Percentiles rank a stretch among this genome's conserved stretches.
phyloP scores from a whole-genome alignment of 1,140 invertebrate genomes.

The Tachypleus tridentatus region DNA sequence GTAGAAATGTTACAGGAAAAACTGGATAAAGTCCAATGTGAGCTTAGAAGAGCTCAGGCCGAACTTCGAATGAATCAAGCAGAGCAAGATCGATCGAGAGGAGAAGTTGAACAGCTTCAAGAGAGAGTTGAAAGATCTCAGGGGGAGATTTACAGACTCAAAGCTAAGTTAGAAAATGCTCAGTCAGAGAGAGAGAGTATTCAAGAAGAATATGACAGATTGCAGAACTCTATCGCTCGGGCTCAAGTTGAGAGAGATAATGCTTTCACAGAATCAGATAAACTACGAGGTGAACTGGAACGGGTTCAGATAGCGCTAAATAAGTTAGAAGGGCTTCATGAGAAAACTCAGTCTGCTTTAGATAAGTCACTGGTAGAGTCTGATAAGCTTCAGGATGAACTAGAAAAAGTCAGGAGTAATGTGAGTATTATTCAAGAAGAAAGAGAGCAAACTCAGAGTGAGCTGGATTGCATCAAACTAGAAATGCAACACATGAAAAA shows the following conservation, averaged over 20 bases:
- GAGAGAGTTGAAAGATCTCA: slow-evolving; percentile 88
- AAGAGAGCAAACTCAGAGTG: slow-evolving; percentile 62
- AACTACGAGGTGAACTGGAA: slow-evolving; percentile 79
- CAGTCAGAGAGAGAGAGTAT: slow-evolving; percentile 84
- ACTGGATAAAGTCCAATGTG: slow-evolving; percentile 67
- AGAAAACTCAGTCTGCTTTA: slow-evolving; percentile 71
- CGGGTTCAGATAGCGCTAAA: slow-evolving; percentile 72
- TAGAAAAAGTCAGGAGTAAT: slow-evolving; percentile 69
- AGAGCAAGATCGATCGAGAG: slow-evolving; percentile 70
- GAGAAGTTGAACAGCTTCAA: slow-evolving; percentile 69
- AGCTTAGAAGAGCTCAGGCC: slow-evolving; percentile 69
- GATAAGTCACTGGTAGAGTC: slow-evolving; percentile 81
- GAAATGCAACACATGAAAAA: slow-evolving; percentile 71
- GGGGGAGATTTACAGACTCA: slow-evolving; percentile 83
- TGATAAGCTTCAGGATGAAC: slow-evolving; percentile 76
- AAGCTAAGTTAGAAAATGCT: slow-evolving; percentile 85
- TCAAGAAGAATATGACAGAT: slow-evolving; percentile 64
- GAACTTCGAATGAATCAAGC: slow-evolving; percentile 53
- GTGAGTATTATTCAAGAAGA: slow-evolving; percentile 65
- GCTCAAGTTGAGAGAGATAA: slow-evolving; percentile 78
- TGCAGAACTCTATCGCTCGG: slow-evolving; percentile 38
- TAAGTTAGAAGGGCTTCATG: slow-evolving; percentile 77
- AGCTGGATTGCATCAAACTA: slow-evolving; percentile 71
- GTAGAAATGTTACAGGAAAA: slow-evolving; percentile 51
- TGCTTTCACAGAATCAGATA: slow-evolving; percentile 71